These are phyloP conservation scores for Tethea ocularis DNA, from an alignment of 2,888 invertebrate genomes.

Conservation along the genomic window DNA sequence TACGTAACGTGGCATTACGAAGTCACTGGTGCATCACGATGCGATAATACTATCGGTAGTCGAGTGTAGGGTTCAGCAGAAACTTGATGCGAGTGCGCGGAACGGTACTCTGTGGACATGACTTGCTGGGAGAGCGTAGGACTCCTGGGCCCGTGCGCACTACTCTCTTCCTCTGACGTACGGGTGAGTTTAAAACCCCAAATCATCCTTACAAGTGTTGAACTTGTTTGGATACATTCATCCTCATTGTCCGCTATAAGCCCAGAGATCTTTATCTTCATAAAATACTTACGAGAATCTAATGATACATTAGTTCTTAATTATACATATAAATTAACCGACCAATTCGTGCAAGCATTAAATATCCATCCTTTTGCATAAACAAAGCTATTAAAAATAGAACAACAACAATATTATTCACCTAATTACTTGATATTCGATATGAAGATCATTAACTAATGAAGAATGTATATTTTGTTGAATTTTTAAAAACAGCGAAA, in stretches of 20 bases:
- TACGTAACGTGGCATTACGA: conserved; percentile 67
- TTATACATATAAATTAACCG: conserved; percentile 40
- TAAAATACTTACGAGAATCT: conserved; percentile 6
- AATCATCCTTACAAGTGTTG: conserved; percentile 24
- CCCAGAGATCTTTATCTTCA: conserved; percentile 20
- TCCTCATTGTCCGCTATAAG: neutral
- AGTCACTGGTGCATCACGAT: conserved; percentile 66
- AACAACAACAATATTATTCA: neutral
- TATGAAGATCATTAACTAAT: neutral
- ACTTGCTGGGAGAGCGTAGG: conserved; percentile 83
- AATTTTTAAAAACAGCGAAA: neutral
- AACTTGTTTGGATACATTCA: conserved; percentile 20
- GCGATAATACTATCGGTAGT: conserved; percentile 57
- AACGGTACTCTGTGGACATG: conserved; percentile 60
- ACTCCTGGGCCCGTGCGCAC: conserved; percentile 80
- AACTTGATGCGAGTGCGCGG: conserved; percentile 47
- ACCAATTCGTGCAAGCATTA: conserved; percentile 15
- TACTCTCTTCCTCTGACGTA: conserved; percentile 76
- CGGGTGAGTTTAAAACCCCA: conserved; percentile 69
- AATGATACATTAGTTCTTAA: conserved; percentile 25
- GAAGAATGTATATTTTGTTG: neutral
- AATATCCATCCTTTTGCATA: neutral
- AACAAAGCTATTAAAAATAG: neutral
- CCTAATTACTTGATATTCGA: neutral
- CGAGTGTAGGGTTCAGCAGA: conserved; percentile 48